These are phyloP conservation scores for Cantharis nigra DNA, from an alignment of 2,888 invertebrate species.

Conservation along the genomic window DNA sequence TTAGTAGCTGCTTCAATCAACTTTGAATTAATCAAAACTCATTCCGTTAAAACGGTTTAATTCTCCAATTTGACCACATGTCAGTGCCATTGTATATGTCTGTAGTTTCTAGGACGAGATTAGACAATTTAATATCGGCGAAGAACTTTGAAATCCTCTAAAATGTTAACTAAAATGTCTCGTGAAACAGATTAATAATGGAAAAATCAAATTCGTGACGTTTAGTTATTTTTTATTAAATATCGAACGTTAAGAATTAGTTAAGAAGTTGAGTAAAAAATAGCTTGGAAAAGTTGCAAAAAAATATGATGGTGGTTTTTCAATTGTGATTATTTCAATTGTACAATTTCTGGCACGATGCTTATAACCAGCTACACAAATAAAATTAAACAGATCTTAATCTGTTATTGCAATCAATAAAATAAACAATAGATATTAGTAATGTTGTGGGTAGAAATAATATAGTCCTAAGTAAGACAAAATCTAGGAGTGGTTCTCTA, in stretches of 20 bases:
- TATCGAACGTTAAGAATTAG: neutral
- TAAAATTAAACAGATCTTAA: constrained; percentile 19
- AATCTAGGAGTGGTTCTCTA: constrained; percentile 47
- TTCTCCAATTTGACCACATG: constrained; percentile 31
- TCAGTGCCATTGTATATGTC: constrained; percentile 30
- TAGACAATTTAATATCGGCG: constrained; percentile 19
- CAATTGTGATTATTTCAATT: neutral
- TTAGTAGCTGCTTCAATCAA: constrained; percentile 31
- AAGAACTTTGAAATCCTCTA: constrained; percentile 18
- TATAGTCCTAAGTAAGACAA: constrained; percentile 46
- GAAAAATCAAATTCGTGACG: neutral
- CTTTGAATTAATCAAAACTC: constrained; percentile 34
- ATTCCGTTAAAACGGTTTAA: constrained; percentile 29
- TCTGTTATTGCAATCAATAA: constrained; percentile 30
- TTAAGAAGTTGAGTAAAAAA: neutral
- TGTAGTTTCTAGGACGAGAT: constrained; percentile 17
- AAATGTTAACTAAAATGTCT: constrained; percentile 8
- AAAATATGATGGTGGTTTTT: neutral
- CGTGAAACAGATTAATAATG: neutral
- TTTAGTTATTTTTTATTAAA: neutral
- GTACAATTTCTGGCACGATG: neutral
- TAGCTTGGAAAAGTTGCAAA: neutral
- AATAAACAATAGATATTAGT: constrained; percentile 40
- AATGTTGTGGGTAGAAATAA: constrained; percentile 49
- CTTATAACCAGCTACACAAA: neutral